A percentile compares a stretch with the other conserved stretches of the same genome.
These are phyloP conservation scores for Volucella inanis DNA, from an alignment of 2,888 invertebrate species.

Conservation along the genomic window DNA sequence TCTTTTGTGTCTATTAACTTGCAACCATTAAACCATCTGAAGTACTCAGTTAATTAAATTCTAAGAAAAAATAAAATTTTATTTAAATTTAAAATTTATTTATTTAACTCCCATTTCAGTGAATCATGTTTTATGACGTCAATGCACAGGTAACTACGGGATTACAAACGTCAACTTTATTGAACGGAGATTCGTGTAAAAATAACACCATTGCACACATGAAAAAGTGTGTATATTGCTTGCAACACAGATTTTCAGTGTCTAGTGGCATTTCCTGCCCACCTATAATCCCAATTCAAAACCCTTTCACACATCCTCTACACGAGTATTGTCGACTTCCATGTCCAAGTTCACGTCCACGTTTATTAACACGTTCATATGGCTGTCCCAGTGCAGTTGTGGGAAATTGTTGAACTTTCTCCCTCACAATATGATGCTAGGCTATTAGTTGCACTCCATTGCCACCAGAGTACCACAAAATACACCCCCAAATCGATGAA, in stretches of 20 bases:
- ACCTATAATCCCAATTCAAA: conserved; percentile 2
- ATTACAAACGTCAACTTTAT: background rate
- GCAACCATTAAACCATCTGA: too few relatives aligned
- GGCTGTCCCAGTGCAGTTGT: conserved; percentile 14
- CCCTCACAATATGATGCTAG: conserved; percentile 49
- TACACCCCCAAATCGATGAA: conserved; percentile 35
- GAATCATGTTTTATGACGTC: background rate
- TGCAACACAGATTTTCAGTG: conserved; percentile 22
- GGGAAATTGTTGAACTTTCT: conserved; percentile 58
- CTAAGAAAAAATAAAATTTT: too few relatives aligned
- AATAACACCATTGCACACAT: background rate
- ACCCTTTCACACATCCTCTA: background rate
- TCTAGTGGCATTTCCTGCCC: conserved; percentile 18
- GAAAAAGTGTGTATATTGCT: conserved; percentile 5
- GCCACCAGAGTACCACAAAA: conserved; percentile 25
- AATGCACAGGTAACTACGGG: background rate
- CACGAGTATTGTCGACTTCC: too few relatives aligned
- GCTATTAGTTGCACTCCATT: conserved; percentile 58
- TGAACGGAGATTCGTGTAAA: background rate
- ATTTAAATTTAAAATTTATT: background rate
- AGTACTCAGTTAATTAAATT: too few relatives aligned
- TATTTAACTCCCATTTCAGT: background rate
- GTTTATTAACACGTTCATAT: too few relatives aligned
- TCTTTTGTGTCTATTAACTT: too few relatives aligned
- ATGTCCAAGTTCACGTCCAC: too few relatives aligned